Conservation (phyloP, 2,888 invertebrate species). For the Amorpha juglandis region DNA sequence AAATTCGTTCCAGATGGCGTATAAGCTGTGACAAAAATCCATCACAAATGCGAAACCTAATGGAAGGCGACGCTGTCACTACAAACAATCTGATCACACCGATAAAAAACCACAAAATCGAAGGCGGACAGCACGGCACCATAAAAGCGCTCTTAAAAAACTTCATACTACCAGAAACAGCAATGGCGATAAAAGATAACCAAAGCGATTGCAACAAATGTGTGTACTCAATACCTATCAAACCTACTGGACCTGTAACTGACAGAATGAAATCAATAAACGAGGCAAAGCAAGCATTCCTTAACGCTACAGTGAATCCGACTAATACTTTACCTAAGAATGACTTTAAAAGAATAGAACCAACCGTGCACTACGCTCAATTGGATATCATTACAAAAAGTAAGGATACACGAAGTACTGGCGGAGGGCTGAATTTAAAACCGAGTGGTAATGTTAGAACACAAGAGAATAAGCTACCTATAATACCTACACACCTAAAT, state of each 20-base stretch:
- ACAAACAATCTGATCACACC: slow-evolving; percentile 69
- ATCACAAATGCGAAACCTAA: slow-evolving; percentile 74
- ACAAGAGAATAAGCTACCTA: slow-evolving; percentile 45
- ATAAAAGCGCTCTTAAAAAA: slow-evolving; percentile 73
- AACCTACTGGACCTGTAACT: slow-evolving; percentile 47
- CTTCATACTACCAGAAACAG: slow-evolving; percentile 68
- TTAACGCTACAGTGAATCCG: slow-evolving; percentile 65
- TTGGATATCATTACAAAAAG: slow-evolving; percentile 71
- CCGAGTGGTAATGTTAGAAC: slow-evolving; percentile 43
- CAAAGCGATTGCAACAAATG: slow-evolving; percentile 63
- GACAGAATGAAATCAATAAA: slow-evolving; percentile 66
- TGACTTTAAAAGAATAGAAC: slow-evolving; percentile 47
- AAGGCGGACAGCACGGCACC: slow-evolving; percentile 67
- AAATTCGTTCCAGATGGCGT: slow-evolving; percentile 78
- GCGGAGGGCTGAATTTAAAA: slow-evolving; percentile 65
- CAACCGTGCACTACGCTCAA: slow-evolving; percentile 72
- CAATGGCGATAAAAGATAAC: slow-evolving; percentile 78
- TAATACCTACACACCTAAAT: slow-evolving; percentile 41
- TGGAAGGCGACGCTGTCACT: slow-evolving; percentile 73
- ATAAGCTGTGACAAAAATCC: slow-evolving; percentile 64
- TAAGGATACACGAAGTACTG: slow-evolving; percentile 77
- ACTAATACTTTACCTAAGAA: slow-evolving; percentile 36
- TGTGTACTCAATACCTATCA: slow-evolving; percentile 70
- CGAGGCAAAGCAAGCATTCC: slow-evolving; percentile 72
- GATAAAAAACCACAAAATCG: slow-evolving; percentile 64